Evolutionary conservation across 2,797 vertebrate species (phyloP).

Genomic region (Discoglossus pictus): DNA sequence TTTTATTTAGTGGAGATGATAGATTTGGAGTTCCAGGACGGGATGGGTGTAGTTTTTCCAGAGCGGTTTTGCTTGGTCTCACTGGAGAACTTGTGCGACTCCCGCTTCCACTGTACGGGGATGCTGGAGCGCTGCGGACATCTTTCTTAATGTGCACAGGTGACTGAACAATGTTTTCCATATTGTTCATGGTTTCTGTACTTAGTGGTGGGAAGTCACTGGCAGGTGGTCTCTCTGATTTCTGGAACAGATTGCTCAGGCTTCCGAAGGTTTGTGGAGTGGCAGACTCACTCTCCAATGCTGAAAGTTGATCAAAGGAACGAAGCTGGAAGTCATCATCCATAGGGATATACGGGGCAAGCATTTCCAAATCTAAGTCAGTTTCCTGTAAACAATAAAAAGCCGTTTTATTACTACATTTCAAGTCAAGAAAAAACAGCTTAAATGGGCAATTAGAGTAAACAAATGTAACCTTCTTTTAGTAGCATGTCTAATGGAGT

Average conservation of each 20-base stretch:
- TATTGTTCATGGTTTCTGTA: slow-evolving; percentile 59
- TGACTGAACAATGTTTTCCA: slow-evolving; percentile 61
- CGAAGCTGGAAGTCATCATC: slow-evolving; percentile 96
- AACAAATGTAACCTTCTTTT: too few species aligned
- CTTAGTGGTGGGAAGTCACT: slow-evolving; percentile 61
- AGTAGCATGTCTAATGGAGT: too few species aligned
- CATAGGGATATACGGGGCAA: slow-evolving; percentile 98
- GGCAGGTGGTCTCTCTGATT: slow-evolving; percentile 30
- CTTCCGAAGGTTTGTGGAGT: slow-evolving; percentile 59
- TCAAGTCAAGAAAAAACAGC: too few species aligned
- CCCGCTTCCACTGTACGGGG: slow-evolving; percentile 66
- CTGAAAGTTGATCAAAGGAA: slow-evolving; percentile 79
- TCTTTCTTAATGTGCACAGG: slow-evolving; percentile 67
- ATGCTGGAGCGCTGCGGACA: slow-evolving; percentile 60
- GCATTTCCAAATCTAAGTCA: slow-evolving; percentile 93
- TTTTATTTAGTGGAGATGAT: slow-evolving; percentile 72
- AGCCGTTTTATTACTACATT: too few species aligned
- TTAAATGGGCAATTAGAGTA: too few species aligned
- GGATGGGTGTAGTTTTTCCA: slow-evolving; percentile 67
- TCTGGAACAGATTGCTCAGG: slow-evolving; percentile 57
- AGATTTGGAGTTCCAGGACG: slow-evolving; percentile 66
- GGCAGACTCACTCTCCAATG: slow-evolving; percentile 72
- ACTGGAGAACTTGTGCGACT: slow-evolving; percentile 76
- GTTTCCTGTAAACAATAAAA: slow-evolving; percentile 70
- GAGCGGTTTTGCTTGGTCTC: slow-evolving; percentile 62